Base-by-base conservation (phyloP, 1,140 invertebrate species). In the Aphidius gifuensis region DNA sequence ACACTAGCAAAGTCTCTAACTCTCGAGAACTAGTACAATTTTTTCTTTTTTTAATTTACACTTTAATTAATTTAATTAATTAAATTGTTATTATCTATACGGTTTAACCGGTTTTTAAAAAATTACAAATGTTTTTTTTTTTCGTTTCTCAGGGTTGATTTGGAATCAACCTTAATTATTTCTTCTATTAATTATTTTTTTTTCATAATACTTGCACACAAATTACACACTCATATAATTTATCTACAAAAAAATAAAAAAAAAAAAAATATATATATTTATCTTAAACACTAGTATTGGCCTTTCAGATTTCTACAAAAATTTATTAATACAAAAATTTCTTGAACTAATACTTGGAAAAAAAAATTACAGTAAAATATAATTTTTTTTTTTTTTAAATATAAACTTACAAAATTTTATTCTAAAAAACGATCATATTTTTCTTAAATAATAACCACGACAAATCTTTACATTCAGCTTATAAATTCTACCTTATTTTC, bases 251-350 rank as follows among this genome's bases (percentile, higher is more conserved):
- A 32, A 11, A 11, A 47, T 48, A 16, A 47, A 44, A 44, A 53
- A 1, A 46, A 44, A 58, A 43, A 38, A 49, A 42, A 58, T 6
- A 39, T 6, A 5, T 40, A 8, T 64, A 58, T 71, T 61, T 51
- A 57, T 60, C 64, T 73, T 73, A 70, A 68, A 65, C 70, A 66
- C 69, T 76, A 78, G 64, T 76, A 78, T 78, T 78, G 74, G 73
- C 70, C 74, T 69, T 73, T 46, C 56, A 51, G 54, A 58, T 51
- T 61, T 60, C 60, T 69, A 61, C 60, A 54, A 57, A 61, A 56
- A 62, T 62, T 61, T 49, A 50, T 40, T 57, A 46, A 57, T 60
- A 61, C 46, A 49, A 59, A 54, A 23, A 61, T 50, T 64, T 61
- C n/a, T 61, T 53, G 39, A 61, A 45, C 21, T 59, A 53, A 50